A percentile compares a stretch with the other conserved stretches of the same genome.
Evolutionary conservation across 2,113 vertebrate genomes (phyloP).

Genomic region (Rhabdornis inornatus): DNA sequence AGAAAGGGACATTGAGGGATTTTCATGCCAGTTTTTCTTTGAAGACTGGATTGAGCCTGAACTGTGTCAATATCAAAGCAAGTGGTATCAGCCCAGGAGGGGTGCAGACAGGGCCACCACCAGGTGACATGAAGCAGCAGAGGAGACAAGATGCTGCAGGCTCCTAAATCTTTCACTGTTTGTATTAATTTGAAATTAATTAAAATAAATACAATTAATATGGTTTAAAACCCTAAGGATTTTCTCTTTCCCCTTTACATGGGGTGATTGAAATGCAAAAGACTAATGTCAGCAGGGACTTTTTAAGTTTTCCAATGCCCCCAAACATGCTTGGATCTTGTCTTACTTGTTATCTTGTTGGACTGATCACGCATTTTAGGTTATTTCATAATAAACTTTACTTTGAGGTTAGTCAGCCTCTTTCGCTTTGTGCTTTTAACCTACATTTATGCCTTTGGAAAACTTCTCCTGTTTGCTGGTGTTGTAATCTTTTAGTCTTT

Average conservation of each 20-base stretch:
- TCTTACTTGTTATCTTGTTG: not conserved
- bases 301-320: not conserved
- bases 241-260: not conserved
- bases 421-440: not conserved
- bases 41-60: constrained; percentile 4
- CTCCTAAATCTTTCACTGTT: not conserved
- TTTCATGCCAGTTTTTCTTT: not conserved
- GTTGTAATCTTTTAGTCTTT: not conserved
- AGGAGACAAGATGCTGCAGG: not conserved
- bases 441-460: not conserved
- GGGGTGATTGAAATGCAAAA: not conserved
- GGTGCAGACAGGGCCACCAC: not conserved
- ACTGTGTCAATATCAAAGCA: constrained; percentile 45
- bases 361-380: not conserved
- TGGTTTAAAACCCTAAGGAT: not conserved
- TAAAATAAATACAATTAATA: not conserved
- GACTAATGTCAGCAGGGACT: not conserved
- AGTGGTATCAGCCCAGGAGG: not conserved
- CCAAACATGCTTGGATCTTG: not conserved
- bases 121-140: not conserved
- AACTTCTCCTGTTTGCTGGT: not conserved
- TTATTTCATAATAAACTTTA: not conserved
- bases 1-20: not conserved
- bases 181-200: constrained; percentile 15
- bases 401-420: not conserved